A percentile compares a stretch with the other conserved stretches of the same genome.
These are phyloP conservation scores for Microcebus lehilahytsara DNA, from an alignment of 2,113 vertebrate species.

Conservation along the genomic window DNA sequence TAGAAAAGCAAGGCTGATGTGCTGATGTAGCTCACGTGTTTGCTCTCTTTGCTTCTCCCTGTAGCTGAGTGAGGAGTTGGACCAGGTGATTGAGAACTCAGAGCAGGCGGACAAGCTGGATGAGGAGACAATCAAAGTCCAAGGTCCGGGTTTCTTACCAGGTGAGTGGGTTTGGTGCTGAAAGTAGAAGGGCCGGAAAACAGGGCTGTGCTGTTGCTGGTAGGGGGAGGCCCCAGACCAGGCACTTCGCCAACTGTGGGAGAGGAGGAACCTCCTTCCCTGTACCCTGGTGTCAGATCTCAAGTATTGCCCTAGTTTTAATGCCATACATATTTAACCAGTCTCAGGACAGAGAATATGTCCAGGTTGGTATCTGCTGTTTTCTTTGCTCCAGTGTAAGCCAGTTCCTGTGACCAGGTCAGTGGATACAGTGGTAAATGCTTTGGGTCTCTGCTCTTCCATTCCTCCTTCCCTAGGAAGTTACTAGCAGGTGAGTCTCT, in stretches of 20 bases:
- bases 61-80: slow-evolving; percentile 90
- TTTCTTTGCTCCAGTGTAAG: no score
- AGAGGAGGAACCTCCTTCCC: not conserved
- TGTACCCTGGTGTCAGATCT: not conserved
- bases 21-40: not conserved
- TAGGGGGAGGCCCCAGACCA: not conserved
- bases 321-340: slow-evolving; percentile 58
- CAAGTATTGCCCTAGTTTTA: not conserved
- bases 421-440: not conserved
- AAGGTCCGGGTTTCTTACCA: slow-evolving; percentile 80
- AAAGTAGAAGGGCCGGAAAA: not conserved
- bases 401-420: not conserved
- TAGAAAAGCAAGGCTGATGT: not conserved
- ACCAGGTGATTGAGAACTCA: slow-evolving; percentile 73
- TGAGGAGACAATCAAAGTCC: slow-evolving; percentile 79
- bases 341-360: not conserved
- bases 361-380: not conserved
- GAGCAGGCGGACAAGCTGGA: slow-evolving; percentile 76
- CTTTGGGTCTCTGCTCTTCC: not conserved
- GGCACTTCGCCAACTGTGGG: not conserved
- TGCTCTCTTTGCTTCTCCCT: slow-evolving; percentile 67
- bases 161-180: slow-evolving; percentile 79
- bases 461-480: not conserved
- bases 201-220: not conserved
- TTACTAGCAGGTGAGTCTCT: not conserved